Evolutionary conservation across 1,140 invertebrate genomes (phyloP).

Genomic region (Chionoecetes opilio): DNA sequence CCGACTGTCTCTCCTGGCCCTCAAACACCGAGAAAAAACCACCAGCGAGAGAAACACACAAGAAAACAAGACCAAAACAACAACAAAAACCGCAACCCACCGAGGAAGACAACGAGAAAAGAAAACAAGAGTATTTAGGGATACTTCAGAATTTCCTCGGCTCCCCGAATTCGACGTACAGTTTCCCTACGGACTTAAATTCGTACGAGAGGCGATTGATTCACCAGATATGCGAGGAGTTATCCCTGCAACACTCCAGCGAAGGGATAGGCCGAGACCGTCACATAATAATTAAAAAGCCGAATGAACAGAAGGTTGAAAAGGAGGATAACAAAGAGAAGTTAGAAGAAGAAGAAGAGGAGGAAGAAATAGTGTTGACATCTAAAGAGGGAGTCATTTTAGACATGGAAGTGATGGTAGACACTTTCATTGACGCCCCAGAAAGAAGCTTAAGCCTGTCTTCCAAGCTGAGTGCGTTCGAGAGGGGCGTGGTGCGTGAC

Average conservation of each 20-base stretch:
- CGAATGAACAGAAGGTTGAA: neutral
- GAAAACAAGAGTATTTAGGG: slow-evolving; percentile 46
- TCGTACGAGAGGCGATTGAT: slow-evolving; percentile 80
- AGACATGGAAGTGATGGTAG: neutral
- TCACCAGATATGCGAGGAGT: slow-evolving; percentile 79
- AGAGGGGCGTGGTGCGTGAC: slow-evolving; percentile 50
- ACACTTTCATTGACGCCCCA: neutral
- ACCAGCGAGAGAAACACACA: neutral
- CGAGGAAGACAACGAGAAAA: slow-evolving; percentile 72
- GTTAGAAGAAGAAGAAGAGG: neutral
- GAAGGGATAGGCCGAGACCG: slow-evolving; percentile 72
- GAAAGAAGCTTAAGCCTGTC: neutral
- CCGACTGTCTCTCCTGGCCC: slow-evolving; percentile 49
- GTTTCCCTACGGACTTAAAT: slow-evolving; percentile 79
- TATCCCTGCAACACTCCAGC: slow-evolving; percentile 76
- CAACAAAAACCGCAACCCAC: neutral
- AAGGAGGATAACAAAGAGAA: neutral
- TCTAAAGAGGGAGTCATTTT: too few relatives aligned
- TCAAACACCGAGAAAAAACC: neutral
- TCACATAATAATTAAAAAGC: slow-evolving; percentile 38
- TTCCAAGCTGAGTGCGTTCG: slow-evolving; percentile 20
- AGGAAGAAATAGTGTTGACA: too few relatives aligned
- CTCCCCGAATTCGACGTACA: slow-evolving; percentile 22
- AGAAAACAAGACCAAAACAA: neutral
- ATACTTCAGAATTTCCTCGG: slow-evolving; percentile 65